Conservation (phyloP, 2,888 invertebrate species). For the Noctua comes region DNA sequence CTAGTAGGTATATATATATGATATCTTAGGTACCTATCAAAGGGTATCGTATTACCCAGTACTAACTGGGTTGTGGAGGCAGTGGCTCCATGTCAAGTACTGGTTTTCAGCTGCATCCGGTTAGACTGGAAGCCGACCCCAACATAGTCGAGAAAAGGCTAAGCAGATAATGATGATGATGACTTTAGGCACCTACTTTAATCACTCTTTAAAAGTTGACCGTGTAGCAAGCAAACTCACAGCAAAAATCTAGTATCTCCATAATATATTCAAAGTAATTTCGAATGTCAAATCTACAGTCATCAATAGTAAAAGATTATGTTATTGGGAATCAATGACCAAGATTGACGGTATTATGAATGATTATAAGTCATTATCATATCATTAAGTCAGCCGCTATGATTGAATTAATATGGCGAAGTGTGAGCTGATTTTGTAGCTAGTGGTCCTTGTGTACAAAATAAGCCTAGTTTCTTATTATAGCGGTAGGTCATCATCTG, state of each 20-base stretch:
- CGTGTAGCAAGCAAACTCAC: not conserved
- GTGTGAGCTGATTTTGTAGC: slow-evolving; percentile 11
- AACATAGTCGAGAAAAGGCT: too few relatives aligned
- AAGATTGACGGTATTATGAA: slow-evolving; percentile 43
- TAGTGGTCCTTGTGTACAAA: slow-evolving; percentile 1
- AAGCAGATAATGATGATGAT: too few relatives aligned
- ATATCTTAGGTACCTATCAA: not conserved
- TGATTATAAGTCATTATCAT: slow-evolving; percentile 60
- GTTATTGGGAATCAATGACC: slow-evolving; percentile 58
- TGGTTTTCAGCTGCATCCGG: too few relatives aligned
- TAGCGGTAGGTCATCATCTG: too few relatives aligned
- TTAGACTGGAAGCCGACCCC: too few relatives aligned
- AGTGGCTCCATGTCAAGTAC: too few relatives aligned
- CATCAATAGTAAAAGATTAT: slow-evolving; percentile 56
- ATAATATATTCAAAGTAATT: slow-evolving; percentile 60
- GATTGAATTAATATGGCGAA: slow-evolving; percentile 49
- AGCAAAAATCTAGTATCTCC: not conserved
- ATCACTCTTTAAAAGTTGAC: not conserved
- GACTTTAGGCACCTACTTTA: not conserved
- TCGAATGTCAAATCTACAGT: slow-evolving; percentile 43
- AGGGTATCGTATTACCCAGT: too few relatives aligned
- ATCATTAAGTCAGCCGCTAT: slow-evolving; percentile 46
- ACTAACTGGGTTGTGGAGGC: too few relatives aligned
- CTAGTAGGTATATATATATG: too few relatives aligned
- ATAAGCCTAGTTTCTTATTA: not conserved